Conservation (phyloP, 2,797 vertebrate species). For the Octomys mimax region DNA sequence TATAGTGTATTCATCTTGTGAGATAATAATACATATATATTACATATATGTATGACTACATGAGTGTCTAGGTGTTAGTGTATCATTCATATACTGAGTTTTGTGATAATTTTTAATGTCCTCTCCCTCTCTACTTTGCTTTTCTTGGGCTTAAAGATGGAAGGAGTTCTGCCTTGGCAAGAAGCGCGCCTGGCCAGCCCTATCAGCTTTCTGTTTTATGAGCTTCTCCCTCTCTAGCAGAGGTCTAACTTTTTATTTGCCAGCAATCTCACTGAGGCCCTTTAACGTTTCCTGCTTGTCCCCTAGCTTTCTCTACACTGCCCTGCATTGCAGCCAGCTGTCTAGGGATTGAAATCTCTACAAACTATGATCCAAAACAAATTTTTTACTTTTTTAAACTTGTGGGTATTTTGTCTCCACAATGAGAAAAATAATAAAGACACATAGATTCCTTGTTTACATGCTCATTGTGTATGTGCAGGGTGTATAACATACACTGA, state of each 20-base stretch:
- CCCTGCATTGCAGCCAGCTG: background rate
- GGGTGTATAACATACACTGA: background rate
- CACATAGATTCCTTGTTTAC: background rate
- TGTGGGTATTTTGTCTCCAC: background rate
- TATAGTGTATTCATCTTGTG: background rate
- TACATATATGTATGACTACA: background rate
- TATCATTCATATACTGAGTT: background rate
- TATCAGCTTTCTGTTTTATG: background rate
- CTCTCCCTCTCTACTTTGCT: background rate
- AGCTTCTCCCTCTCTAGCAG: background rate
- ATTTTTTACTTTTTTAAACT: background rate
- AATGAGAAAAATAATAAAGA: background rate
- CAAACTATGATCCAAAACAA: background rate
- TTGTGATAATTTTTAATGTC: background rate
- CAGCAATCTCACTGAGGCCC: background rate
- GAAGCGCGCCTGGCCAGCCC: background rate
- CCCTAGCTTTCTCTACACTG: background rate
- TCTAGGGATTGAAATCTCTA: background rate
- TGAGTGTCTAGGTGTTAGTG: background rate
- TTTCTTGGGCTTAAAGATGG: background rate
- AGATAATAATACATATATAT: background rate
- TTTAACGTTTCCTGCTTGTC: background rate
- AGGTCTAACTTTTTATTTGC: background rate
- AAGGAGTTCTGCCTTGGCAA: background rate
- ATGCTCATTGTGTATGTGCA: background rate